These are phyloP conservation scores for Phodopus roborovskii DNA, from an alignment of 2,113 vertebrate species.

Conservation along the genomic window DNA sequence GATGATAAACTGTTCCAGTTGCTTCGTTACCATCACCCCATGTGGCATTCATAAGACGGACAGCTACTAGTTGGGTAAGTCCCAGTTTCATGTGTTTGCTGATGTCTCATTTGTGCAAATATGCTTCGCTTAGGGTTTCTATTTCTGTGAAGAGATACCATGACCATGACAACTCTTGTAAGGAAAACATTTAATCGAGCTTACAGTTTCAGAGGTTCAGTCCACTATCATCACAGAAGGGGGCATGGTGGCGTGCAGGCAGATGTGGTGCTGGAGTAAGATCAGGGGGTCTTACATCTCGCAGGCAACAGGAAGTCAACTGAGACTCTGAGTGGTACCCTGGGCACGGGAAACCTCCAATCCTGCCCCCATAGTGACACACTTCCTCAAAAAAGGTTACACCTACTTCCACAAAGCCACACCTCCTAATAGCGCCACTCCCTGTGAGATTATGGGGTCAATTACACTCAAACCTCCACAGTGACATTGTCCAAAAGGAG, in stretches of 20 bases:
- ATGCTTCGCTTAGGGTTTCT: neutral
- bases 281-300: neutral
- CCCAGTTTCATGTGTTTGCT: no score
- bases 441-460: neutral
- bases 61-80: neutral
- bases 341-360: neutral
- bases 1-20: accelerated
- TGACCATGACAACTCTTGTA: neutral
- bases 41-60: no score
- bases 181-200: neutral
- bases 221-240: neutral
- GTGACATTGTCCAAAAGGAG: neutral
- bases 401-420: neutral
- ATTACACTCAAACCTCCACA: neutral
- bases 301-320: neutral
- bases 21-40: accelerated
- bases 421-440: neutral
- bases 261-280: neutral
- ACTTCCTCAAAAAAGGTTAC: neutral
- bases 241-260: neutral
- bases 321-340: neutral
- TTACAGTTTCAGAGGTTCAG: neutral
- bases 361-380: neutral
- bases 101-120: neutral
- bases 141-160: neutral